Conservation (phyloP, 2,888 invertebrate species). For the Erebia aethiops region DNA sequence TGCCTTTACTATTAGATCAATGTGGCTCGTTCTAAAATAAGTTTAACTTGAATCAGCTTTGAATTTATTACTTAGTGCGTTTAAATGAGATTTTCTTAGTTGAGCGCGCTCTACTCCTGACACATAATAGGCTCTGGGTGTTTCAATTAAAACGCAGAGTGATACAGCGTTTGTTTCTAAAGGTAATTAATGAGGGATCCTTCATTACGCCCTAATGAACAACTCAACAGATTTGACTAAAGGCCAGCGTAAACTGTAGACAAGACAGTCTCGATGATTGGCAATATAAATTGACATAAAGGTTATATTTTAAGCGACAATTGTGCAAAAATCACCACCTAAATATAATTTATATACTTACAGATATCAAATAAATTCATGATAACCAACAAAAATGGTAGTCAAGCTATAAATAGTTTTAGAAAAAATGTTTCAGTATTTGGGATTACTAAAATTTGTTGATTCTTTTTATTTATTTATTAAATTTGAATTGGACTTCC, state of each 20-base stretch:
- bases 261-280: constrained; percentile 21
- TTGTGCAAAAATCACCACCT: too few species aligned
- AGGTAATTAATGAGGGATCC: constrained; percentile 60
- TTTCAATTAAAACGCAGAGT: constrained; percentile 62
- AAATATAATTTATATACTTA: too few species aligned
- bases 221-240: constrained; percentile 44
- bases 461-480: too few species aligned
- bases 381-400: too few species aligned
- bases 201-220: constrained; percentile 44
- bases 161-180: constrained; percentile 60
- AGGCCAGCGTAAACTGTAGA: constrained; percentile 34
- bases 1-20: not conserved
- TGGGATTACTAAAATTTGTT: too few species aligned
- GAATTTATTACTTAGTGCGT: constrained; percentile 14
- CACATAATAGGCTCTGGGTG: constrained; percentile 48
- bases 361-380: too few species aligned
- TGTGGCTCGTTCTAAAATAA: constrained; percentile 1
- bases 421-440: too few species aligned
- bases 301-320: not conserved
- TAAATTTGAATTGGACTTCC: too few species aligned
- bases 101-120: constrained; percentile 24
- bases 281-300: constrained; percentile 13
- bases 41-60: not conserved
- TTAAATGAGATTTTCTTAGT: constrained; percentile 27
- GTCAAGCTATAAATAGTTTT: too few species aligned